Evolutionary conservation across 2,797 vertebrate genomes (phyloP).

Genomic region (Bradypodion ventrale): DNA sequence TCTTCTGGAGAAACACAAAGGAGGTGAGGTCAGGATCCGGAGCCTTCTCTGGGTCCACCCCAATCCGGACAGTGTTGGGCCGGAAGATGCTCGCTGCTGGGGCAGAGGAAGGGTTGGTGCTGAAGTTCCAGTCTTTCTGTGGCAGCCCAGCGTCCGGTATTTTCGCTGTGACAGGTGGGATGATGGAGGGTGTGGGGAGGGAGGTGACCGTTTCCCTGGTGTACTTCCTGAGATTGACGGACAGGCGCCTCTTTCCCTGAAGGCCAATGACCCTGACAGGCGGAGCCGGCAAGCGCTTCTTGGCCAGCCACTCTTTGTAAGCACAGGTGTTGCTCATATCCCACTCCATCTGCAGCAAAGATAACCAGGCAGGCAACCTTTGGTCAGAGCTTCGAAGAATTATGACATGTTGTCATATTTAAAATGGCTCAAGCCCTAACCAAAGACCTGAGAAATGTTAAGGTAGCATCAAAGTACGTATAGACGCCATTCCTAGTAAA

Average conservation of each 20-base stretch:
- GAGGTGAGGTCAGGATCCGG: slow-evolving; percentile 40
- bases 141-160: fast-evolving
- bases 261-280: not conserved
- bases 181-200: fast-evolving
- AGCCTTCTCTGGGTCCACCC: slow-evolving; percentile 33
- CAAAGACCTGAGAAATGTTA: too few relatives aligned
- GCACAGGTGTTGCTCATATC: slow-evolving; percentile 14
- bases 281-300: slow-evolving; percentile 25
- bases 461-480: too few relatives aligned
- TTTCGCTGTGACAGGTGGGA: fast-evolving
- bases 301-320: slow-evolving; percentile 56
- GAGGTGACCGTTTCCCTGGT: fast-evolving
- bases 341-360: slow-evolving; percentile 53
- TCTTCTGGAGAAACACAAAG: slow-evolving; percentile 35
- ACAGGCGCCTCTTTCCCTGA: fast-evolving
- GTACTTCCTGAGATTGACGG: not conserved
- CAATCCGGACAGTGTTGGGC: slow-evolving; percentile 28
- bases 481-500: too few relatives aligned
- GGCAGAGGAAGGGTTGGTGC: slow-evolving; percentile 38
- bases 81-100: slow-evolving; percentile 29
- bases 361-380: not conserved
- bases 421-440: too few relatives aligned
- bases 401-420: too few relatives aligned
- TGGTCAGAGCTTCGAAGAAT: not conserved
- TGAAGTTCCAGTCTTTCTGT: slow-evolving; percentile 50